Conservation (phyloP, 1,140 invertebrate species). For the Tenebrio molitor region DNA sequence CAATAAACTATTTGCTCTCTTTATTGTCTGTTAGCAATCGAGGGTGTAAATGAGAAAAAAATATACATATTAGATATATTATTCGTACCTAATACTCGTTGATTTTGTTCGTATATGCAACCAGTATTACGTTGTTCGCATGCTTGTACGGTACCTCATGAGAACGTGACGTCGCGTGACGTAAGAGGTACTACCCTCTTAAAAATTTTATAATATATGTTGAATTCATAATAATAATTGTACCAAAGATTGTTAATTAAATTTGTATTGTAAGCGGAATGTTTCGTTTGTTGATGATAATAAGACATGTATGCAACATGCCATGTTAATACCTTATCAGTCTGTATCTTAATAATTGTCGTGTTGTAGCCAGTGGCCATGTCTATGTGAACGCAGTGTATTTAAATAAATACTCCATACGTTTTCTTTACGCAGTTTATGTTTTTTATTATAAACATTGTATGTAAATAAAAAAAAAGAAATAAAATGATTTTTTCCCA, state of each 20-base stretch:
- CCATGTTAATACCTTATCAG: constrained; percentile 49
- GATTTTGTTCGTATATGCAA: constrained; percentile 37
- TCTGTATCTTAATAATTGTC: constrained; percentile 54
- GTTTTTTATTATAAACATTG: constrained; percentile 54
- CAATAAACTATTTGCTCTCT: constrained; percentile 40
- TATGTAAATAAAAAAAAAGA: constrained; percentile 56
- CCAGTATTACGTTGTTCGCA: constrained; percentile 27
- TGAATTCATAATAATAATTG: constrained; percentile 48
- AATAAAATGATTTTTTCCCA: constrained; percentile 42
- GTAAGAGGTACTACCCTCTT: constrained; percentile 30
- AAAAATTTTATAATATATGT: constrained; percentile 48
- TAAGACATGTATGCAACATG: constrained; percentile 32
- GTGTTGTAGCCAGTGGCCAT: constrained; percentile 54
- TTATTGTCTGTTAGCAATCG: constrained; percentile 24
- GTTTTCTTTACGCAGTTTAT: constrained; percentile 52
- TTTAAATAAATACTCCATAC: constrained; percentile 43
- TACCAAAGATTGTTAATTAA: constrained; percentile 55
- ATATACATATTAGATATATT: too few relatives aligned
- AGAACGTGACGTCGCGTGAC: background rate
- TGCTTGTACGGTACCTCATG: background rate
- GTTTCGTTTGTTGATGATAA: constrained; percentile 37
- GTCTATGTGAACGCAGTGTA: constrained; percentile 50
- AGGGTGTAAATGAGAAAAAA: constrained; percentile 34
- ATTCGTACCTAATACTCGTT: constrained; percentile 41
- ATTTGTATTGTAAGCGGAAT: constrained; percentile 30